A percentile compares a stretch with the other conserved stretches of the same genome.
Conservation (phyloP, 2,797 vertebrate species). For the Apogon talboti region DNA sequence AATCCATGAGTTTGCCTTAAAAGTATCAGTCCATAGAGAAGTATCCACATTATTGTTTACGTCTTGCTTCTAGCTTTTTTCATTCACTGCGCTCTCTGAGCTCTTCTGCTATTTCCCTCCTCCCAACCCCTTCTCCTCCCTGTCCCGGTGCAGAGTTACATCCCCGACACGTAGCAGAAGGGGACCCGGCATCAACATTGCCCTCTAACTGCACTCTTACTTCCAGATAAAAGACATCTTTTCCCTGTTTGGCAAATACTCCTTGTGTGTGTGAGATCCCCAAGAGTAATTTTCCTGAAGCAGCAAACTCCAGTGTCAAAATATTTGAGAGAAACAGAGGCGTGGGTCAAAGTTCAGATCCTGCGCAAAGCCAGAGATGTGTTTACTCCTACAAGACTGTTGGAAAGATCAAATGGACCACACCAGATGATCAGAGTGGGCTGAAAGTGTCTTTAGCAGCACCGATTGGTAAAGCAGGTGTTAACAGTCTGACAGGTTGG, state of each 20-base stretch:
- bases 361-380: conserved; percentile 29
- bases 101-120: conserved; percentile 71
- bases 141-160: conserved; percentile 78
- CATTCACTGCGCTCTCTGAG: conserved; percentile 68
- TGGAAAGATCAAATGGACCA: conserved; percentile 45
- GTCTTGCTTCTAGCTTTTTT: conserved; percentile 73
- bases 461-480: conserved; percentile 59
- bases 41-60: conserved; percentile 75
- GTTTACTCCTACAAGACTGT: conserved; percentile 20
- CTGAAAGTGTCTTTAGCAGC: conserved; percentile 7
- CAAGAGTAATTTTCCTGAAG: no score
- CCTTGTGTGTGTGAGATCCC: neutral
- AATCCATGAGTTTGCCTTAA: conserved; percentile 52
- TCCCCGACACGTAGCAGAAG: conserved; percentile 51
- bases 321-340: neutral
- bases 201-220: conserved; percentile 38
- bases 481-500: conserved; percentile 29
- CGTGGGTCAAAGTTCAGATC: conserved; percentile 26
- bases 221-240: conserved; percentile 10
- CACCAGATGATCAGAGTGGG: conserved; percentile 38
- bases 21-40: conserved; percentile 51
- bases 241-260: conserved; percentile 16
- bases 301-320: conserved; percentile 1
- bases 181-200: conserved; percentile 44
- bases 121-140: conserved; percentile 72